Conservation (phyloP, 2,797 vertebrate species). For the Phoebastria nigripes region DNA sequence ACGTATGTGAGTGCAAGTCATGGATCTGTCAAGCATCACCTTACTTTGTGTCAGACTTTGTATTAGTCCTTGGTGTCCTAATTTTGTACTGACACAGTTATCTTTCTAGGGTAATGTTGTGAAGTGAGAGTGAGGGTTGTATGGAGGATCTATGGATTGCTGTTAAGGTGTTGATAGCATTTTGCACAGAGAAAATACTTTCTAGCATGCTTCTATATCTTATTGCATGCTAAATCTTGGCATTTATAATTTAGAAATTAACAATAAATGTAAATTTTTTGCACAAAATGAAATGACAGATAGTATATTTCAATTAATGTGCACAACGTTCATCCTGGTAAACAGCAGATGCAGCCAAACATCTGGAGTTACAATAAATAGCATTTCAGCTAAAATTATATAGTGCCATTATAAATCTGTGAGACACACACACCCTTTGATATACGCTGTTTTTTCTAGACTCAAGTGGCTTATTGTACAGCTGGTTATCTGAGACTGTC, state of each 20-base stretch:
- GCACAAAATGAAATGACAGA: background rate
- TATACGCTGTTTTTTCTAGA: background rate
- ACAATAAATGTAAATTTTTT: background rate
- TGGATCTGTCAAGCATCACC: background rate
- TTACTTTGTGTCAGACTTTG: background rate
- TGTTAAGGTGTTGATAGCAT: background rate
- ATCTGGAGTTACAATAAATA: conserved; percentile 18
- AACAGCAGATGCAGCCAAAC: background rate
- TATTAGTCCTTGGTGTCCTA: background rate
- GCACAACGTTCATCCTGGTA: background rate
- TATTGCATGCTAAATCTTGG: background rate
- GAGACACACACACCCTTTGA: background rate
- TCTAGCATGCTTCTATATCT: background rate
- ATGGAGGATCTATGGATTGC: background rate
- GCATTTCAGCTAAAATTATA: background rate
- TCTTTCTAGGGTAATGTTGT: background rate
- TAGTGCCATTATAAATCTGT: background rate
- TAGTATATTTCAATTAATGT: background rate
- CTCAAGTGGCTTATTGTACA: background rate
- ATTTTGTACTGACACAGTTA: background rate
- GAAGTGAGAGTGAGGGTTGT: background rate
- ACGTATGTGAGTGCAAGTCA: background rate
- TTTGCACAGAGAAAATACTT: background rate
- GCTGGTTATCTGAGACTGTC: background rate
- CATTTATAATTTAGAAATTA: background rate